Base-by-base conservation (phyloP, 2,797 vertebrate genomes). In the Danio albolineatus region DNA sequence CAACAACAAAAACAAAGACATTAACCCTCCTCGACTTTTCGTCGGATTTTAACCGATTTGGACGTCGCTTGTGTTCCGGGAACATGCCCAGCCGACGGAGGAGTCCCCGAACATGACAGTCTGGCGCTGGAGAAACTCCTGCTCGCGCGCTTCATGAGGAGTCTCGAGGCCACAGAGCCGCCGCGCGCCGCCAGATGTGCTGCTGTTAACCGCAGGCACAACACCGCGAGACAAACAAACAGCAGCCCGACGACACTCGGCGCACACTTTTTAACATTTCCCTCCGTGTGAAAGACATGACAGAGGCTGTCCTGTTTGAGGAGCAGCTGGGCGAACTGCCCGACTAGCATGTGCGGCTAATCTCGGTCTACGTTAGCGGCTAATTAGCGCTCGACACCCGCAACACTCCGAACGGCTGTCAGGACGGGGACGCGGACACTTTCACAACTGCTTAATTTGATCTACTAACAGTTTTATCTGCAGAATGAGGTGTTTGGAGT, bases 151-250 rank as follows among this genome's bases (percentile, higher is more conserved):
- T 64, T 88, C 90, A 88, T 89, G 89, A 80, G 49, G 83, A 90
- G 61, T 90, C 87, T 88, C 88, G 76, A 93, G 93, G 94, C 94
- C 93, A 80, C 87, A 81, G 89, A 80, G 78, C 75, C 89, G 89
- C 89, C 89, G 86, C 87, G 90, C 89, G 81, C 78, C 66, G 66
- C 85, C 84, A 86, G 84, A 86, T 87, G 84, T 87, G 81, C 79
- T 43, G 67, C 69, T 90, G 83, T 74, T 83, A 81, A 73, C 89
- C 90, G 89, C 88, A 76, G 28, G n/a, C 53, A 65, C 65, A 74
- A 46, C 78, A 69, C 48, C 21, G 38, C 10, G 14, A 70, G 13
- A 64, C 19, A 43, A 41, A 14, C 44, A 16, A 16, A 10, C 28
- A 28, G 28, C 48, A 65, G 69, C 41, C 62, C 38, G 54, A 78